Evolutionary conservation across 2,797 vertebrate genomes (phyloP), one percentile per base, ranked within the genome.

Genomic region (Enteromius treurensis): DNA sequence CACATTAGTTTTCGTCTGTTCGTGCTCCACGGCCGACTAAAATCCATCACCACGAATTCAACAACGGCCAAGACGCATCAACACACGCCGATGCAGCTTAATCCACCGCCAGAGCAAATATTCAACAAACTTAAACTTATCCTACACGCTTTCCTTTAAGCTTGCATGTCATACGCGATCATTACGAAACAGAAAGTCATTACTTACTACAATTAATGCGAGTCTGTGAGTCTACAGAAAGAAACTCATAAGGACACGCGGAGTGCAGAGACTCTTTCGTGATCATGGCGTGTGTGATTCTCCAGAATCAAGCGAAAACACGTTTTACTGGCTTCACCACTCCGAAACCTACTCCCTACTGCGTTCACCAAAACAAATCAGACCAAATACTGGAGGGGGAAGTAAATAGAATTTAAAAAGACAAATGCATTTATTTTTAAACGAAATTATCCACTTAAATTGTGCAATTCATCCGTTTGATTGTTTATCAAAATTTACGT

Each of bases 261-360:
- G 55, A 64, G 70, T 42, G 3, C 40, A 51, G 55, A 79, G 64
- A 79, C 90, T 85, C 53, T 69, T 88, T 83, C 51, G 87, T 85
- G 80, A 88, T 91, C 82, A 84, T 89, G 90, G 90, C 88, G 86
- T 91, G 91, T 92, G 92, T 84, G 91, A 91, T 40, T 91, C 92
- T 89, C 86, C 86, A 87, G 85, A 90, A 91, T 89, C 91, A 86
- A 88, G 86, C 77, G 87, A 90, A 96, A 97, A 98, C 97, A 95
- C 93, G 96, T 97, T 93, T 60, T 92, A 97, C 96, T 95, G 95
- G 96, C 96, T 95, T 91, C 91, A 92, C 96, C 93, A 95, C 94
- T 96, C 92, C 90, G 75, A 87, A 67, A 92, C 91, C 92, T 91
- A 93, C 91, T 92, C 93, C 90, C 23, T 60, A 89, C 87, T 89